Percentiles rank a stretch among this genome's conserved stretches.
Conservation (phyloP, 2,113 vertebrate genomes). For the Myanophis thanlyinensis region DNA sequence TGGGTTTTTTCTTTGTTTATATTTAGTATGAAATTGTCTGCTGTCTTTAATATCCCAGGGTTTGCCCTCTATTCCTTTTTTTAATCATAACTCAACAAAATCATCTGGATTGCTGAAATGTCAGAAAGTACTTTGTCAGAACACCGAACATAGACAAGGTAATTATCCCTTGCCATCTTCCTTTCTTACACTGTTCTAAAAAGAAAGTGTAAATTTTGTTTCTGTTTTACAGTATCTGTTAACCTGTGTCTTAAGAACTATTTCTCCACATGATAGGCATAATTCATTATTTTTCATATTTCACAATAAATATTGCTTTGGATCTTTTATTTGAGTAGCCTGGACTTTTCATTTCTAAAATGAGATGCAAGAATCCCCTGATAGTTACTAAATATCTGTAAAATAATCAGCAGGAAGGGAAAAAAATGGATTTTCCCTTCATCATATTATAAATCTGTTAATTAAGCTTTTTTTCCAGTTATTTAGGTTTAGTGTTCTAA, state of each 20-base stretch:
- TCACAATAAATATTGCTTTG: not conserved
- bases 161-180: conserved; percentile 44
- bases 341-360: not conserved
- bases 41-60: conserved; percentile 2
- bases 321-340: not conserved
- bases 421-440: not conserved
- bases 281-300: not conserved
- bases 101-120: conserved; percentile 34
- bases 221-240: not conserved
- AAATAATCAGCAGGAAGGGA: not conserved
- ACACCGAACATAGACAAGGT: conserved; percentile 32
- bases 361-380: not conserved
- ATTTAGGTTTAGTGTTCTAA: not conserved
- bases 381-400: not conserved
- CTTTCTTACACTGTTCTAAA: not conserved
- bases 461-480: not conserved
- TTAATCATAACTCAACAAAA: conserved; percentile 46
- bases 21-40: not conserved
- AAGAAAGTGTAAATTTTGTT: not conserved
- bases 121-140: conserved; percentile 30
- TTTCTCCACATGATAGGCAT: not conserved
- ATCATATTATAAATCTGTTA: not conserved
- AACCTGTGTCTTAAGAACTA: not conserved
- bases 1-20: not conserved
- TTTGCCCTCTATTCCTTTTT: conserved; percentile 49